Percentiles rank a stretch among this genome's conserved stretches.
Conservation (phyloP, 1,140 invertebrate species). For the Sycobia sp. region DNA sequence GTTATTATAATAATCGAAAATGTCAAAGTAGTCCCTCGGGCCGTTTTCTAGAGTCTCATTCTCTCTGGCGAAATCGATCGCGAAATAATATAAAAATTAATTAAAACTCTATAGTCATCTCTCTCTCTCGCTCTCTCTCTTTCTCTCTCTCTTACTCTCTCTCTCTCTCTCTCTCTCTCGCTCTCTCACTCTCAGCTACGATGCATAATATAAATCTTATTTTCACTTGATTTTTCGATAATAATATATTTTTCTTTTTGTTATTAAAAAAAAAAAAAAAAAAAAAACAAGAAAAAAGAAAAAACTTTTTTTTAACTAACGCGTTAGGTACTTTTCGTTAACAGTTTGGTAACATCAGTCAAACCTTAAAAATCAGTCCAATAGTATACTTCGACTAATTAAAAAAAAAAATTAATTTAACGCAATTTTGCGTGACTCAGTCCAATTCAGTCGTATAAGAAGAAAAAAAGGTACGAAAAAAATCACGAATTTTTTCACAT, state of each 20-base stretch:
- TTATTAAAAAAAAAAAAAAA: constrained; percentile 1
- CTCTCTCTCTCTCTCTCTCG: no score
- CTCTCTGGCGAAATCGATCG: constrained; percentile 14
- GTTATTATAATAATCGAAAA: constrained; percentile 31
- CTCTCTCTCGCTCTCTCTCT: no score
- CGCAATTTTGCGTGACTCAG: constrained; percentile 53
- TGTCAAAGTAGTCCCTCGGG: constrained; percentile 35
- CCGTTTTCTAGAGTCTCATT: constrained; percentile 28
- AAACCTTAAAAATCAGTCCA: constrained; percentile 61
- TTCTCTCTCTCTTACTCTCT: no score
- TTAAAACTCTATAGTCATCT: constrained; percentile 42
- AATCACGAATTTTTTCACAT: constrained; percentile 32
- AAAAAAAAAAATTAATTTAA: no score
- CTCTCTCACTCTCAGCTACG: no score
- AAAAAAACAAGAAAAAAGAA: no score
- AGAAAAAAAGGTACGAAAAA: constrained; percentile 38
- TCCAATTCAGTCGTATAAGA: constrained; percentile 56
- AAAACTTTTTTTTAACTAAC: constrained; percentile 55
- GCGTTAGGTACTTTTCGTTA: constrained; percentile 60
- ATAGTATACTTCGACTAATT: constrained; percentile 55
- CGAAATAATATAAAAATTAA: constrained; percentile 20
- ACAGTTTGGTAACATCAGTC: constrained; percentile 64
- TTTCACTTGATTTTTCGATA: constrained; percentile 36
- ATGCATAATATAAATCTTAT: constrained; percentile 28
- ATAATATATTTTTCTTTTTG: constrained; percentile 42